These are phyloP conservation scores for Oophaga pumilio DNA, from an alignment of 2,113 vertebrate species.

Conservation along the genomic window DNA sequence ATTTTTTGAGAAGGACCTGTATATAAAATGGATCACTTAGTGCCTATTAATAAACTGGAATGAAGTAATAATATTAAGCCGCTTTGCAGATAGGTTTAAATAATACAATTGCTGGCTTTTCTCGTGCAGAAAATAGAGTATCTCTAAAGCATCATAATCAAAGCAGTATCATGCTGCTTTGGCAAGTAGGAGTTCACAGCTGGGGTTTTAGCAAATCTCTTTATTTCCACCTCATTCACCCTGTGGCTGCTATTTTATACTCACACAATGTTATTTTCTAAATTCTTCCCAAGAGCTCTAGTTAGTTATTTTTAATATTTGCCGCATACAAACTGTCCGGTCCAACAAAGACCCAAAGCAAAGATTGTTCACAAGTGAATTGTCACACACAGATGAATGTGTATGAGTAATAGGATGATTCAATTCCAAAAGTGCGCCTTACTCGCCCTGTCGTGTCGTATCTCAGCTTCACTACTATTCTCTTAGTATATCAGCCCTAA, in stretches of 20 bases:
- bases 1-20: too few relatives aligned
- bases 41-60: slow-evolving; percentile 2
- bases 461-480: neutral
- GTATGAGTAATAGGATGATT: neutral
- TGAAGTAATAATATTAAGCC: slow-evolving; percentile 4
- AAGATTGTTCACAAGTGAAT: neutral
- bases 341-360: neutral
- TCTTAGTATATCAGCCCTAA: neutral
- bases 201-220: slow-evolving; percentile 42
- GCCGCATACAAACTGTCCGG: neutral
- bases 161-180: slow-evolving; percentile 32
- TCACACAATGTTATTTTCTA: slow-evolving; percentile 36
- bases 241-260: slow-evolving; percentile 44
- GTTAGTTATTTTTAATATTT: slow-evolving; percentile 24
- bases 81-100: slow-evolving; percentile 12
- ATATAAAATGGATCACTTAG: neutral
- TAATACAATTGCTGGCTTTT: slow-evolving; percentile 34
- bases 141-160: slow-evolving; percentile 54
- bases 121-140: slow-evolving; percentile 40
- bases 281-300: neutral
- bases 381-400: neutral
- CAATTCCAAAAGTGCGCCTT: neutral
- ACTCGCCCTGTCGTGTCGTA: neutral
- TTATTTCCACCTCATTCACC: slow-evolving; percentile 55
- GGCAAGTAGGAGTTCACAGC: slow-evolving; percentile 49